Conservation (phyloP, 2,797 vertebrate genomes). For the Onychomys torridus region DNA sequence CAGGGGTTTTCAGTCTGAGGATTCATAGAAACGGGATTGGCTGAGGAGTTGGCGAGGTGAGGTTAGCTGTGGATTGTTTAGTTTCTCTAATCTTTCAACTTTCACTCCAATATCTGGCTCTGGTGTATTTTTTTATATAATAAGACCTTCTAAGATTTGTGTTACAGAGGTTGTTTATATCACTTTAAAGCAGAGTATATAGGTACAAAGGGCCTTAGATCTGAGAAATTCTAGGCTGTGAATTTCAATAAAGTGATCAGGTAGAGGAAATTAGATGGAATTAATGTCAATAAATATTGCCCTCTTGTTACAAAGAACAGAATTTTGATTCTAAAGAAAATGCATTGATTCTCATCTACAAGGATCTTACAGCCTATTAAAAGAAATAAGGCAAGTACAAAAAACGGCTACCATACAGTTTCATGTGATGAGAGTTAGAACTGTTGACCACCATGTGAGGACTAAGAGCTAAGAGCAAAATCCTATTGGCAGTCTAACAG, state of each 20-base stretch:
- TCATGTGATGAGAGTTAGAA: neutral
- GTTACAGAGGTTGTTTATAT: slow-evolving; percentile 85
- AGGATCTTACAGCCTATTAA: neutral
- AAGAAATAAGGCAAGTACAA: neutral
- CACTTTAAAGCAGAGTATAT: slow-evolving; percentile 81
- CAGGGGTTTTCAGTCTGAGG: too few species aligned
- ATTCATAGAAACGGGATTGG: too few species aligned
- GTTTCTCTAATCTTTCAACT: too few species aligned
- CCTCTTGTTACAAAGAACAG: neutral
- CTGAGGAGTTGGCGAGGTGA: too few species aligned
- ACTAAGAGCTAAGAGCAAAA: neutral
- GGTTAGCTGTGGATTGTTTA: too few species aligned
- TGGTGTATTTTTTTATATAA: too few species aligned
- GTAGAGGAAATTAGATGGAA: neutral
- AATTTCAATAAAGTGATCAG: neutral
- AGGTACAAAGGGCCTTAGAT: neutral
- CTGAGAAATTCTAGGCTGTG: slow-evolving; percentile 19
- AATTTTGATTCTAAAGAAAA: slow-evolving; percentile 38
- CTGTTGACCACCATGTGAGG: neutral
- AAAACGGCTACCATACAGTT: neutral
- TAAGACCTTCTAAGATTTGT: too few species aligned
- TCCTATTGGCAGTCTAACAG: neutral
- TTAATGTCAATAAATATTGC: neutral
- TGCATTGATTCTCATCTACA: neutral
- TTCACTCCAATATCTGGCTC: too few species aligned